These are phyloP conservation scores for Pomacea canaliculata DNA, from an alignment of 2,888 invertebrate genomes.

Conservation along the genomic window DNA sequence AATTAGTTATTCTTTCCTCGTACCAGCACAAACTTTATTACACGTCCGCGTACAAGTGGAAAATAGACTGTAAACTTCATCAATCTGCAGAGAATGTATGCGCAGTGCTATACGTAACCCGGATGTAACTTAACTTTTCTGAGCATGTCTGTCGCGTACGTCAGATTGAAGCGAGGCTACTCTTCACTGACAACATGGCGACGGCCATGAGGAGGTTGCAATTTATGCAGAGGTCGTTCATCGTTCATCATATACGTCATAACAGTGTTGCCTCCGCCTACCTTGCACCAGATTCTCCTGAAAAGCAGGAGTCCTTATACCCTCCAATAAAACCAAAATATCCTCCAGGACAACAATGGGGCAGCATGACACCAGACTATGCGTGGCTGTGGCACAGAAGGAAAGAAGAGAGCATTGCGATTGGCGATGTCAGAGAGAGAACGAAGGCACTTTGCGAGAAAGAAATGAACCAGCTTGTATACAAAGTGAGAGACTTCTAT, in stretches of 20 bases:
- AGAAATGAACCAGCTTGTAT: constrained; percentile 11
- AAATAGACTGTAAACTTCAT: no score
- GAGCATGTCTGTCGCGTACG: no score
- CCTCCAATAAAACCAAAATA: constrained; percentile 61
- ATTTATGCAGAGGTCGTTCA: constrained; percentile 11
- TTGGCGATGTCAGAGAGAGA: constrained; percentile 21
- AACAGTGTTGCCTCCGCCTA: constrained; percentile 7
- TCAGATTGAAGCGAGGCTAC: neutral
- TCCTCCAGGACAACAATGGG: constrained; percentile 61
- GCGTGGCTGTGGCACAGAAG: constrained; percentile 59
- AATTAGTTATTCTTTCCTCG: no score
- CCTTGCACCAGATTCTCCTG: constrained; percentile 25
- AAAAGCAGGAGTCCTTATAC: constrained; percentile 45
- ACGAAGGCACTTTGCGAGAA: constrained; percentile 11
- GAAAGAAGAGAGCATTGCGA: constrained; percentile 32
- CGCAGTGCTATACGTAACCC: no score
- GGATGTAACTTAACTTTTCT: no score
- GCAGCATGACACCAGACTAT: constrained; percentile 43
- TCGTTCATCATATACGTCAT: neutral
- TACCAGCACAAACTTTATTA: no score
- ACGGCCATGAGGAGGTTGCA: constrained; percentile 5
- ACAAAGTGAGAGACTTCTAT: constrained; percentile 24
- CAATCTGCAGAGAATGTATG: no score
- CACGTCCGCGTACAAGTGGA: no score
- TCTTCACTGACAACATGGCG: constrained; percentile 11